Conservation (phyloP, 2,113 vertebrate species). For the Pardalotus punctatus region DNA sequence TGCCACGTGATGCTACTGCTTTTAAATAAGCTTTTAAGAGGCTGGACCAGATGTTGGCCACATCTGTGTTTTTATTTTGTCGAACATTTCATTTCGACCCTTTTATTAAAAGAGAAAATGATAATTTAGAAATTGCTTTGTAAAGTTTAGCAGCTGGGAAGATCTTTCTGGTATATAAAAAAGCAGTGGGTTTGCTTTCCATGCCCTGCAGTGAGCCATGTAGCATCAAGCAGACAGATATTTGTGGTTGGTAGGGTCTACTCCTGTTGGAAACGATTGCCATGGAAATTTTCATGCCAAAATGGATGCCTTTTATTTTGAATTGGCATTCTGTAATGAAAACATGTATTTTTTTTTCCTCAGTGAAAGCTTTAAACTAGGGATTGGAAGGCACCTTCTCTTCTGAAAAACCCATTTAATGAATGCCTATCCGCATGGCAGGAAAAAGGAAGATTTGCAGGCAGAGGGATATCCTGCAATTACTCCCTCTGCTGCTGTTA, state of each 20-base stretch:
- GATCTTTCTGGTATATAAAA: neutral
- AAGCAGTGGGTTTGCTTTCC: neutral
- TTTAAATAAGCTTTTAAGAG: slow-evolving; percentile 67
- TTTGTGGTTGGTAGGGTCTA: neutral
- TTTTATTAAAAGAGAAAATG: slow-evolving; percentile 47
- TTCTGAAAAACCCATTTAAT: slow-evolving; percentile 18
- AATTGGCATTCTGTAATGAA: slow-evolving; percentile 2
- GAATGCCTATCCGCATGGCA: neutral
- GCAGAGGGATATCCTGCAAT: slow-evolving; percentile 48
- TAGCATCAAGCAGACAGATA: neutral
- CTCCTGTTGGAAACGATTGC: neutral
- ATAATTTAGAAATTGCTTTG: slow-evolving; percentile 24
- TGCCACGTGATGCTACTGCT: slow-evolving; percentile 43
- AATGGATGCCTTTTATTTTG: neutral
- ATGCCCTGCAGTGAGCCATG: neutral
- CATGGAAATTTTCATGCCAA: neutral
- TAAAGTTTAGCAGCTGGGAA: slow-evolving; percentile 20
- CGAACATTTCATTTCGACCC: neutral
- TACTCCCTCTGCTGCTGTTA: slow-evolving; percentile 36
- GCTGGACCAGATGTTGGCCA: slow-evolving; percentile 54
- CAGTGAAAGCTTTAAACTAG: neutral
- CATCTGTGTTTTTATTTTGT: slow-evolving; percentile 61
- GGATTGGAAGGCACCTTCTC: neutral
- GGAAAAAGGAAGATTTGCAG: slow-evolving; percentile 32
- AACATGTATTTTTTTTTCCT: neutral